Evolutionary conservation across 2,888 invertebrate genomes (phyloP), one percentile per base, ranked within the genome.

Genomic region (Drosophila leonis): DNA sequence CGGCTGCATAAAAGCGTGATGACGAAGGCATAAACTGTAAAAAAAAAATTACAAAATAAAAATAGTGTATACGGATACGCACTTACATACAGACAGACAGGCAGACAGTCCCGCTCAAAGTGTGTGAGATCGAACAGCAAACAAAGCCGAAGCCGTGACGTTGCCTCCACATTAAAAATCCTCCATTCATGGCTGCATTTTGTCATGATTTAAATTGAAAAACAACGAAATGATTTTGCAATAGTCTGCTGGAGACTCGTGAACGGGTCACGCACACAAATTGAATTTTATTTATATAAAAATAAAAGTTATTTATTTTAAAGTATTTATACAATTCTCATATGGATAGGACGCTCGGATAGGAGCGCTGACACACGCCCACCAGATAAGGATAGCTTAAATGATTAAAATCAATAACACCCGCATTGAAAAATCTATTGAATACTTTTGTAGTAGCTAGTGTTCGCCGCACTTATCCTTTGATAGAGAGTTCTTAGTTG

Each of bases 1-100:
- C 39, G 27, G 15, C 35, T 33, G 37, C 80, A 80, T 77, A 81
- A 80, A 80, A 71, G 68, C 62, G 39, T 65, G 60, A 75, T 79
- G 72, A 80, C 83, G 88, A 85, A 73, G 72, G 65, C 75, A 80
- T 75, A 69, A 65, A 64, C 55, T 66, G 59, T 77, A 81, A 62
- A 62, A 65, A 68, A 72, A 60, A 27, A 29, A 29, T 27, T 73
- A 74, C 35, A 62, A 37, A 69, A 74, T 62, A 49, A n/a, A 64
- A 60, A 49, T 37, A 18, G 48, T 6, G 29, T 8, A 42, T 20
- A 15, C 27, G 49, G 31, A 37, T n/a, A 42, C 42, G 27, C 44
- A 44, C 24, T 29, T 10, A n/a, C n/a, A 48, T 4, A 49, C 18
- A 49, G 18, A n/a, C 9, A 13, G 20, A 13, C 10, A 49, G 31